Conservation (phyloP, 2,113 vertebrate species). For the Anthoscopus minutus region DNA sequence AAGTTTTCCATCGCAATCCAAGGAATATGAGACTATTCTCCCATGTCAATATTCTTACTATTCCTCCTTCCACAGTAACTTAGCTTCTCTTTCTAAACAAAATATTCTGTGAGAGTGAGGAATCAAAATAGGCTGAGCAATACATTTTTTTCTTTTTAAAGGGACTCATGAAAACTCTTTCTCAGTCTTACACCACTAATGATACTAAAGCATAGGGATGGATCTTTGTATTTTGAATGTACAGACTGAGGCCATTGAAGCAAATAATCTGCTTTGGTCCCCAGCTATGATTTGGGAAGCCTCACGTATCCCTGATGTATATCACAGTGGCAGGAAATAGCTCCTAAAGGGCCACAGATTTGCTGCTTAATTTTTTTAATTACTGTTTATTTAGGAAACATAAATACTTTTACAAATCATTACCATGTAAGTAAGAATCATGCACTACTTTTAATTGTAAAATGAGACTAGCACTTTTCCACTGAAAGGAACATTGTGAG, state of each 20-base stretch:
- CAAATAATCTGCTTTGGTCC: slow-evolving; percentile 34
- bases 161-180: background rate
- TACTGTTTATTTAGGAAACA: slow-evolving; percentile 58
- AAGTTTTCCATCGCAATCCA: background rate
- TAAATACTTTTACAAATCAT: slow-evolving; percentile 61
- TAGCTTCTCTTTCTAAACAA: background rate
- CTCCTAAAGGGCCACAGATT: slow-evolving; percentile 43
- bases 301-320: background rate
- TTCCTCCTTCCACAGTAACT: background rate
- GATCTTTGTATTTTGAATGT: background rate
- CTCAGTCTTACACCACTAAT: background rate
- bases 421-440: slow-evolving; percentile 13
- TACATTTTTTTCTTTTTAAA: background rate
- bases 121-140: background rate
- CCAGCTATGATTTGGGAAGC: slow-evolving; percentile 39
- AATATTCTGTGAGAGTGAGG: background rate
- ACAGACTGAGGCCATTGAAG: background rate
- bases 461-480: slow-evolving; percentile 14
- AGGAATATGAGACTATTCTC: background rate
- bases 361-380: slow-evolving; percentile 55
- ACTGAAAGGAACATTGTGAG: background rate
- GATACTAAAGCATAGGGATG: background rate
- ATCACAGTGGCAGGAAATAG: slow-evolving; percentile 41
- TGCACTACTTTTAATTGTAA: slow-evolving; percentile 36
- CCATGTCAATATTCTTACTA: background rate